Conservation (phyloP, 2,113 vertebrate species). For the Phaethon lepturus region DNA sequence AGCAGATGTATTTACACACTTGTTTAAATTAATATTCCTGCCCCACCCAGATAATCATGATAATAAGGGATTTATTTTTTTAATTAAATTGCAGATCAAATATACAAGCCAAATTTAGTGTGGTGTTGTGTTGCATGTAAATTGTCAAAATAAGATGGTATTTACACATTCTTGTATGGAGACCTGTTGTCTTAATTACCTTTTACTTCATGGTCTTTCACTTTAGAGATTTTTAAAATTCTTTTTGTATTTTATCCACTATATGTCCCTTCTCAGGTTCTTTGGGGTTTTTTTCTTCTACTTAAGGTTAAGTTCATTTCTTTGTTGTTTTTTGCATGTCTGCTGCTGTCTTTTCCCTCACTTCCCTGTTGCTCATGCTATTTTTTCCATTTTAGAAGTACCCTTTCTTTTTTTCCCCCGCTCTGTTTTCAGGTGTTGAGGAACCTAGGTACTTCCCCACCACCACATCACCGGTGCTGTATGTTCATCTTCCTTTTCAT, state of each 20-base stretch:
- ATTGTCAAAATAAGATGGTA: neutral
- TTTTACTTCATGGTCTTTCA: neutral
- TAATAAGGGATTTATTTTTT: neutral
- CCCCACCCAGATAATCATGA: neutral
- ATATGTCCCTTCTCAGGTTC: neutral
- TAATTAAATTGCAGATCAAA: neutral
- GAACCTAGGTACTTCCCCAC: neutral
- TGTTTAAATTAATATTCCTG: slow-evolving; percentile 13
- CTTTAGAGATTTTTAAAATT: neutral
- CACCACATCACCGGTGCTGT: neutral
- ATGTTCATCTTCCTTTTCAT: neutral
- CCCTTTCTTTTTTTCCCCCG: neutral
- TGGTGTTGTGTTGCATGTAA: rapidly evolving
- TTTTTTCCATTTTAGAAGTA: neutral
- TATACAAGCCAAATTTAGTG: neutral
- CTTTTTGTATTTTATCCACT: neutral
- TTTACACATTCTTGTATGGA: neutral
- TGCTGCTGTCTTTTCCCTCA: neutral
- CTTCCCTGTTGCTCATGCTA: neutral
- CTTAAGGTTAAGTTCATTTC: neutral
- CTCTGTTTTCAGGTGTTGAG: neutral
- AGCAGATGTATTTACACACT: neutral
- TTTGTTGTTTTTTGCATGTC: neutral
- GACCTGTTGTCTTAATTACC: neutral
- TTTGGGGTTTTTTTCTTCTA: neutral